These are phyloP conservation scores for Agrotis ipsilon DNA, from an alignment of 2,888 invertebrate genomes.

Conservation along the genomic window DNA sequence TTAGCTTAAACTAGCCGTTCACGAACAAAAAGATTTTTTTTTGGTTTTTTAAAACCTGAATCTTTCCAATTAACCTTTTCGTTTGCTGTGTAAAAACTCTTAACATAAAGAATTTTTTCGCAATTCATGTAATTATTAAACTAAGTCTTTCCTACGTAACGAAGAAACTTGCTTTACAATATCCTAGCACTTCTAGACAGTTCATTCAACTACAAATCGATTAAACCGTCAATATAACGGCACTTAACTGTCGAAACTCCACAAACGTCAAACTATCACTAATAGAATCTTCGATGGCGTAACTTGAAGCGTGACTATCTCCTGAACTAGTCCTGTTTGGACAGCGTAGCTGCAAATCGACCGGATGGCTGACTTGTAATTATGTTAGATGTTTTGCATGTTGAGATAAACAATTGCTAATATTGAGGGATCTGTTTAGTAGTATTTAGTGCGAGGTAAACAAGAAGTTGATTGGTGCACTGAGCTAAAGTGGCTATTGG, in stretches of 20 bases:
- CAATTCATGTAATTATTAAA: too few relatives aligned
- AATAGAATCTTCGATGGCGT: conserved; percentile 20
- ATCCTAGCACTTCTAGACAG: background rate
- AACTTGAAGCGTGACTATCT: conserved; percentile 17
- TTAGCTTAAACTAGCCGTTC: too few relatives aligned
- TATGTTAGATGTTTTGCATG: conserved; percentile 59
- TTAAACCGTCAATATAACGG: conserved; percentile 5
- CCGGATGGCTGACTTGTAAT: conserved; percentile 57
- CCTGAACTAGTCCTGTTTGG: conserved; percentile 56
- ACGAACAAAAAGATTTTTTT: too few relatives aligned
- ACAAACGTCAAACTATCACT: conserved; percentile 31
- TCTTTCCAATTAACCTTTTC: too few relatives aligned
- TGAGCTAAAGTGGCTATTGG: background rate
- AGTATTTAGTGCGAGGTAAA: conserved; percentile 18
- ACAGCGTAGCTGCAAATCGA: conserved; percentile 49
- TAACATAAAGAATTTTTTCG: too few relatives aligned
- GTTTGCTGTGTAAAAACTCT: background rate
- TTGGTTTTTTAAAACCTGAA: too few relatives aligned
- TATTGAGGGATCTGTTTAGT: conserved; percentile 45
- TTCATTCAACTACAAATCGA: background rate
- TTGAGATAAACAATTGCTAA: conserved; percentile 46
- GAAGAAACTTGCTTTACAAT: background rate
- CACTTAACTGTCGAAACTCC: conserved; percentile 1
- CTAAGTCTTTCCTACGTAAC: accelerated
- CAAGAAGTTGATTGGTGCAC: background rate